Conservation (phyloP, 2,797 vertebrate species). For the Enteromius viviparus region DNA sequence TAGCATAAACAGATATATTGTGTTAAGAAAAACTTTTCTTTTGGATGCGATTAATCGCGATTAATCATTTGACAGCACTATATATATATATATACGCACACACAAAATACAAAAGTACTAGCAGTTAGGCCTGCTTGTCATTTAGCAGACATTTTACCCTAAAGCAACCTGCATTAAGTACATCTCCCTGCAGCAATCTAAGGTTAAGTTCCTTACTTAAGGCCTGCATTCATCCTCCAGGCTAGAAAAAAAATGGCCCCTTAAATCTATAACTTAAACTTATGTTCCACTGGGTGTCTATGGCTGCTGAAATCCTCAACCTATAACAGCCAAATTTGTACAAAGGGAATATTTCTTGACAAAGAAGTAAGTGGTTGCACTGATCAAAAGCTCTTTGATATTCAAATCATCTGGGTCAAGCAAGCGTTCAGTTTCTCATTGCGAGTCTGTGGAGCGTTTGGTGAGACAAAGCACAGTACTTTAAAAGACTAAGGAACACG, state of each 20-base stretch:
- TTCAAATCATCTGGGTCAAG: conserved; percentile 60
- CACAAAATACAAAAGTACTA: background rate
- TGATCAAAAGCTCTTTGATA: conserved; percentile 63
- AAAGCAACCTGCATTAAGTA: background rate
- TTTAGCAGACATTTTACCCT: background rate
- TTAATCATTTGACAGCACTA: too few species aligned
- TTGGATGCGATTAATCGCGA: too few species aligned
- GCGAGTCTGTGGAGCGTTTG: conserved; percentile 42
- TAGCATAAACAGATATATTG: too few species aligned
- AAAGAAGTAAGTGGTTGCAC: conserved; percentile 52
- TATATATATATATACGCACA: too few species aligned
- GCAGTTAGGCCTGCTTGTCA: background rate
- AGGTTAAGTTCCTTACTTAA: conserved; percentile 4
- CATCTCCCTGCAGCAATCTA: background rate
- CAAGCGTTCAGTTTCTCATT: conserved; percentile 42
- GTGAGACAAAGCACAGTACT: conserved; percentile 50
- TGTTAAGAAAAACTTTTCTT: too few species aligned
- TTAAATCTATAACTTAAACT: conserved; percentile 17
- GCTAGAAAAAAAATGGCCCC: background rate
- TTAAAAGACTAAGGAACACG: conserved; percentile 41
- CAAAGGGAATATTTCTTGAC: conserved; percentile 55
- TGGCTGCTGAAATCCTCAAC: conserved; percentile 26
- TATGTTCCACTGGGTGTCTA: conserved; percentile 23
- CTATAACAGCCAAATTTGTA: conserved; percentile 48
- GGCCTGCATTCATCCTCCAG: background rate